Conservation (phyloP, 1,140 invertebrate species). For the Drosophila simulans region DNA sequence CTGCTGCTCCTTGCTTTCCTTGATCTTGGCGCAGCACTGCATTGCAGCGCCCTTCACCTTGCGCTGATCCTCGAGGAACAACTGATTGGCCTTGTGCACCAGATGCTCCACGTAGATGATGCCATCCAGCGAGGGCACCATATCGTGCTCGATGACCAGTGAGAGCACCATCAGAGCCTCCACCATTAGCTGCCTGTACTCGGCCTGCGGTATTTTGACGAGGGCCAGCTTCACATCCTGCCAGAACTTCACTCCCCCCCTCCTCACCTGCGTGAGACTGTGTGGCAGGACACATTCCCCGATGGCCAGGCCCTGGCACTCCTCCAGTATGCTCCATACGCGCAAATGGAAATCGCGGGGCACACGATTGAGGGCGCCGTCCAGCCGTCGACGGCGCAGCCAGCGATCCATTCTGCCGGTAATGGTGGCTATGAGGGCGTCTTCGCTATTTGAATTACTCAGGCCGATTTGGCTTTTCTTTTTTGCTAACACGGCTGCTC, state of each 20-base stretch:
- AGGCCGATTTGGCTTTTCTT: constrained; percentile 93
- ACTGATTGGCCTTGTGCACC: constrained; percentile 96
- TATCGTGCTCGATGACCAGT: constrained; percentile 94
- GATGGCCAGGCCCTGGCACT: constrained; percentile 95
- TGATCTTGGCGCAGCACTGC: constrained; percentile 93
- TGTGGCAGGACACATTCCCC: constrained; percentile 95
- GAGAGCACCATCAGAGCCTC: constrained; percentile 98
- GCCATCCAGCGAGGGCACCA: constrained; percentile 90
- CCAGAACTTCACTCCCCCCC: constrained; percentile 99
- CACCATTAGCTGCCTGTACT: constrained; percentile 98
- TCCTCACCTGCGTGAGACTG: constrained; percentile 98
- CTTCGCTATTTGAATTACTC: constrained; percentile 87
- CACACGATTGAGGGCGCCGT: constrained; percentile 98
- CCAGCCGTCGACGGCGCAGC: constrained; percentile 95
- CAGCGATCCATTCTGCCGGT: constrained; percentile 96
- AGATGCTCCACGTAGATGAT: constrained; percentile 96
- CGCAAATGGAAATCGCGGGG: constrained; percentile 98
- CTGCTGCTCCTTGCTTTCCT: constrained; percentile 87
- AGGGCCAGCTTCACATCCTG: constrained; percentile 98
- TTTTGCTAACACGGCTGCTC: constrained; percentile 93
- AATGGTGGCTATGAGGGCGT: constrained; percentile 76
- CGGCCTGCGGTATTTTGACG: constrained; percentile 99
- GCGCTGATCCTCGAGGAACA: constrained; percentile 98
- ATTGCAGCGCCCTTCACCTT: constrained; percentile 93
- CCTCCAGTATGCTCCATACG: constrained; percentile 96